These are phyloP conservation scores for Melanotaenia maccullochi DNA, from an alignment of 2,797 vertebrate genomes.

Conservation along the genomic window DNA sequence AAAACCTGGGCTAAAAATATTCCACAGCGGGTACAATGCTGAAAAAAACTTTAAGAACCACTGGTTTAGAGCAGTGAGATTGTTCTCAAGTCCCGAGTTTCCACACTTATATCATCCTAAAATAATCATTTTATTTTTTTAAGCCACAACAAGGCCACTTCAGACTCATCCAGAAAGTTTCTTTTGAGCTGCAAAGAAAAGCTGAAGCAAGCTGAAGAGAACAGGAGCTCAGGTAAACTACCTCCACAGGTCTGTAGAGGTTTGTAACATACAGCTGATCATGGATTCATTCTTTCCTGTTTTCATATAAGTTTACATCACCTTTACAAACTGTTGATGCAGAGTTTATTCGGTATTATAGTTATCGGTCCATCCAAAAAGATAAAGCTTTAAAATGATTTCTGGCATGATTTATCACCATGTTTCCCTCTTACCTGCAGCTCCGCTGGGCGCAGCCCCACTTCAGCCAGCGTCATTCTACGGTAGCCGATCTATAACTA, in stretches of 20 bases:
- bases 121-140: conserved; percentile 15
- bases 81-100: neutral
- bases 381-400: neutral
- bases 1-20: too few species aligned
- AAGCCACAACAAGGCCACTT: conserved; percentile 96
- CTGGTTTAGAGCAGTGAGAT: neutral
- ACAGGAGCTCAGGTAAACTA: conserved; percentile 85
- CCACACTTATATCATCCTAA: neutral
- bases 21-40: too few species aligned
- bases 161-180: conserved; percentile 91
- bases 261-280: neutral
- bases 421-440: conserved; percentile 61
- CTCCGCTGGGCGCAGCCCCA: conserved; percentile 85
- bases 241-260: neutral
- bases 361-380: neutral
- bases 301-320: neutral
- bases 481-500: conserved; percentile 86
- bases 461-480: conserved; percentile 95
- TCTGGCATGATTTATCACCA: neutral
- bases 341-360: neutral
- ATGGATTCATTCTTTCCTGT: neutral
- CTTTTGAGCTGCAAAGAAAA: conserved; percentile 93
- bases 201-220: conserved; percentile 92
- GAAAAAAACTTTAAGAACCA: too few species aligned
- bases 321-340: neutral